Conservation (phyloP, 2,113 vertebrate species). For the Mugil cephalus region DNA sequence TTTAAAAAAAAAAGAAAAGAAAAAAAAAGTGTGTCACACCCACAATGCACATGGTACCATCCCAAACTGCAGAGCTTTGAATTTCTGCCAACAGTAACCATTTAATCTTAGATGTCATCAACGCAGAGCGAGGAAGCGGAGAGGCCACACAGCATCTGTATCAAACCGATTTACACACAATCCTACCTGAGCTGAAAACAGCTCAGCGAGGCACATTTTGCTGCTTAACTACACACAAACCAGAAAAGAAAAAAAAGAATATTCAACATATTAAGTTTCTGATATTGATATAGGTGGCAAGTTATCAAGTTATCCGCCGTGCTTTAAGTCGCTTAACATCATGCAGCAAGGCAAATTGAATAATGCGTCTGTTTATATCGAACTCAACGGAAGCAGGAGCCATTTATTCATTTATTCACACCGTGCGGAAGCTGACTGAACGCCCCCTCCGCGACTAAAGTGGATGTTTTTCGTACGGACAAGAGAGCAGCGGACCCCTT, state of each 20-base stretch:
- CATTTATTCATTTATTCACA: constrained; percentile 68
- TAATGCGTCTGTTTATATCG: constrained; percentile 76
- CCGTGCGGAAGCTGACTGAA: constrained; percentile 51
- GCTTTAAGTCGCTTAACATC: constrained; percentile 67
- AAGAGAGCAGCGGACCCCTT: constrained; percentile 23
- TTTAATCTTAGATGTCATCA: constrained; percentile 79
- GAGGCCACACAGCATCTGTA: constrained; percentile 63
- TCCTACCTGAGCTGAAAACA: constrained; percentile 66
- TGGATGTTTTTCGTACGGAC: constrained; percentile 37
- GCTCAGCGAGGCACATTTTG: constrained; percentile 68
- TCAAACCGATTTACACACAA: constrained; percentile 79
- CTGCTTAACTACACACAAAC: constrained; percentile 67
- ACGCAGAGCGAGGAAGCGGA: constrained; percentile 59
- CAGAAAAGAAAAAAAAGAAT: constrained; percentile 68
- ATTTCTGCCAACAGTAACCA: constrained; percentile 61
- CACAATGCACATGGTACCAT: constrained; percentile 5
- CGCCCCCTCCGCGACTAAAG: constrained; percentile 40
- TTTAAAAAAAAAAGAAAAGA: constrained; percentile 14
- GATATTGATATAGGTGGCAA: constrained; percentile 68
- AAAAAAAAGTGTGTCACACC: constrained; percentile 11
- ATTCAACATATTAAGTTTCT: constrained; percentile 70
- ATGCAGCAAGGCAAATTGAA: constrained; percentile 71
- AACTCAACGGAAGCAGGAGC: constrained; percentile 58
- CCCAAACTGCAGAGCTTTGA: constrained; percentile 68
- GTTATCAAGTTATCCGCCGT: constrained; percentile 44